Percentiles rank a stretch among this genome's conserved stretches.
These are phyloP conservation scores for Periplaneta americana DNA, from an alignment of 1,140 invertebrate species.

Conservation along the genomic window DNA sequence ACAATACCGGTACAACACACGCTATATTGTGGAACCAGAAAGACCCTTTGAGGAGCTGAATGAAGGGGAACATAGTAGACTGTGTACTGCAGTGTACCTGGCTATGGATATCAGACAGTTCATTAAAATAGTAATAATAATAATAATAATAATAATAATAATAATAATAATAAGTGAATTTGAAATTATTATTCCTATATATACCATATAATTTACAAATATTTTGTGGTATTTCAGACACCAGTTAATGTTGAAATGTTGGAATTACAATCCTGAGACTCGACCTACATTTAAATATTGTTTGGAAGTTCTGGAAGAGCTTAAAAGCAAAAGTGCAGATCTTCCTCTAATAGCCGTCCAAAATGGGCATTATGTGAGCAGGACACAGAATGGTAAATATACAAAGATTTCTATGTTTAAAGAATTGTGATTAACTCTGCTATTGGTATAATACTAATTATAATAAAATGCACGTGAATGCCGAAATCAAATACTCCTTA, in stretches of 20 bases:
- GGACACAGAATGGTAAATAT: constrained; percentile 17
- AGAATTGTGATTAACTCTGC: not conserved
- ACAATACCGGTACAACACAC: too few species aligned
- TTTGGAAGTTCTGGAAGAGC: constrained; percentile 53
- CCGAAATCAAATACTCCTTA: too few species aligned
- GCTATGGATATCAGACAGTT: too few species aligned
- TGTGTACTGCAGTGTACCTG: too few species aligned
- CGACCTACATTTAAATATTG: constrained; percentile 75
- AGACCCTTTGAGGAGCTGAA: too few species aligned
- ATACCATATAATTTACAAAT: not conserved
- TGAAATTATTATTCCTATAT: not conserved
- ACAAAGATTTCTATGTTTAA: constrained; percentile 19
- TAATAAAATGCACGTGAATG: too few species aligned
- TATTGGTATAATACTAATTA: too few species aligned
- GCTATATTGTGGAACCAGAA: too few species aligned
- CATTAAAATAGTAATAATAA: too few species aligned
- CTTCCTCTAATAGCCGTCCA: constrained; percentile 23
- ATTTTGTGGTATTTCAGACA: constrained; percentile 49
- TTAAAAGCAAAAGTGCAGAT: constrained; percentile 34
- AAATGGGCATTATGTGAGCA: constrained; percentile 30
- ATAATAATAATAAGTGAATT: too few species aligned
- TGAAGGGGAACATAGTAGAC: too few species aligned
- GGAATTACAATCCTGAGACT: constrained; percentile 66
- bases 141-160: not conserved
- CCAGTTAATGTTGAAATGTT: constrained; percentile 70